Conservation (phyloP, 2,888 invertebrate genomes). For the Hyalella azteca region DNA sequence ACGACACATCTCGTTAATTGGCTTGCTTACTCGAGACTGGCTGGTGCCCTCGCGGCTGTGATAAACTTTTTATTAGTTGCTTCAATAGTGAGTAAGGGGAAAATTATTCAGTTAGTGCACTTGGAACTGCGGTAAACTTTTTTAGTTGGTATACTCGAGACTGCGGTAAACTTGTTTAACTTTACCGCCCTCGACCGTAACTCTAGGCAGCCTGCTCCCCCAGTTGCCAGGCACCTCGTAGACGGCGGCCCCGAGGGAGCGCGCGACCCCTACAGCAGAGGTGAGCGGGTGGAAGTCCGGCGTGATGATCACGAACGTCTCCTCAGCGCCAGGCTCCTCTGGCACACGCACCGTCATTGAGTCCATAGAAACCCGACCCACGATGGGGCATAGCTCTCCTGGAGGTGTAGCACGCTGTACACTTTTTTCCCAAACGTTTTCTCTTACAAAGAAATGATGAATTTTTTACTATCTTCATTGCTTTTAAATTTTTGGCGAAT, state of each 20-base stretch:
- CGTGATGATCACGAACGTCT: constrained; percentile 46
- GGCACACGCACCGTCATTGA: constrained; percentile 50
- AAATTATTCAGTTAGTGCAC: too few relatives aligned
- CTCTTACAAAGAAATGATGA: too few relatives aligned
- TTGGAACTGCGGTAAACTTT: too few relatives aligned
- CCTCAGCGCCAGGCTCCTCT: constrained; percentile 45
- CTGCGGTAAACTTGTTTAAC: constrained; percentile 37
- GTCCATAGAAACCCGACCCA: constrained; percentile 54
- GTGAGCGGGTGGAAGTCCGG: constrained; percentile 47
- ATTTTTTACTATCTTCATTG: too few relatives aligned
- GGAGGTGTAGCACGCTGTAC: not conserved
- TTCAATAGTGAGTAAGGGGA: too few relatives aligned
- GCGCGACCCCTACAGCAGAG: constrained; percentile 48
- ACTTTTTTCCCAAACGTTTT: too few relatives aligned
- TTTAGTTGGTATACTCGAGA: constrained; percentile 44
- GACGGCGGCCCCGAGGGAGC: constrained; percentile 43
- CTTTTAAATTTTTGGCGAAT: too few relatives aligned
- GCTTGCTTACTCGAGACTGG: too few relatives aligned
- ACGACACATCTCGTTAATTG: too few relatives aligned
- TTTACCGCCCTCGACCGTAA: constrained; percentile 39
- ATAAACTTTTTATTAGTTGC: too few relatives aligned
- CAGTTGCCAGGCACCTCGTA: constrained; percentile 53
- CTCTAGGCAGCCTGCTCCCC: constrained; percentile 46
- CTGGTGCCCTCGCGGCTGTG: too few relatives aligned
- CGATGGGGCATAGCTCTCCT: constrained; percentile 53